Evolutionary conservation across 2,797 vertebrate genomes (phyloP).

Genomic region (Coregonus sp.): DNA sequence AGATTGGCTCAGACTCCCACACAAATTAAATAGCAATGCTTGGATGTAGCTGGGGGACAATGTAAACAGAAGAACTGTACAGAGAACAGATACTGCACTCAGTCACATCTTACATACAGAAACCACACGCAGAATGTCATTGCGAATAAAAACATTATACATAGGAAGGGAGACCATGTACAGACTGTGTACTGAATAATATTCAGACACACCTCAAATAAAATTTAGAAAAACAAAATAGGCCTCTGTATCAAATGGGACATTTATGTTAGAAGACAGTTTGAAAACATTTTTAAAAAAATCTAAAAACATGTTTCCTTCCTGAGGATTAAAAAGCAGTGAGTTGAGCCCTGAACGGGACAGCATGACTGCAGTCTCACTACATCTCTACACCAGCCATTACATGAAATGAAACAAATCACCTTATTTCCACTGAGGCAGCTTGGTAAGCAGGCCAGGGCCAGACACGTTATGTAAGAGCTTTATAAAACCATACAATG

Average conservation of each 20-base stretch:
- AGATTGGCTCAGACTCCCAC: constrained; percentile 6
- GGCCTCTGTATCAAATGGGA: constrained; percentile 37
- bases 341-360: constrained; percentile 32
- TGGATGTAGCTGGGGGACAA: constrained; percentile 11
- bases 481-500: constrained; percentile 36
- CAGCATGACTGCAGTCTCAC: constrained; percentile 14
- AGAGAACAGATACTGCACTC: constrained; percentile 42
- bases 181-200: background rate
- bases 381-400: constrained; percentile 38
- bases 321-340: constrained; percentile 36
- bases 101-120: constrained; percentile 48
- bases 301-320: constrained; percentile 15
- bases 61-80: constrained; percentile 24
- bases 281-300: background rate
- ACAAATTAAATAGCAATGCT: constrained; percentile 19
- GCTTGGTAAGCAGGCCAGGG: constrained; percentile 27
- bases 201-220: constrained; percentile 31
- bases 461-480: constrained; percentile 23
- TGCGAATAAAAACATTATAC: constrained; percentile 38
- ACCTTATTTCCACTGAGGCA: constrained; percentile 40
- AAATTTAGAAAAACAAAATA: constrained; percentile 57
- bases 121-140: constrained; percentile 39
- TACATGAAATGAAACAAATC: constrained; percentile 27
- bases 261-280: constrained; percentile 18
- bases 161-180: constrained; percentile 26